A percentile compares a stretch with the other conserved stretches of the same genome.
Evolutionary conservation across 1,140 invertebrate genomes (phyloP).

Genomic region (Megalopta genalis): DNA sequence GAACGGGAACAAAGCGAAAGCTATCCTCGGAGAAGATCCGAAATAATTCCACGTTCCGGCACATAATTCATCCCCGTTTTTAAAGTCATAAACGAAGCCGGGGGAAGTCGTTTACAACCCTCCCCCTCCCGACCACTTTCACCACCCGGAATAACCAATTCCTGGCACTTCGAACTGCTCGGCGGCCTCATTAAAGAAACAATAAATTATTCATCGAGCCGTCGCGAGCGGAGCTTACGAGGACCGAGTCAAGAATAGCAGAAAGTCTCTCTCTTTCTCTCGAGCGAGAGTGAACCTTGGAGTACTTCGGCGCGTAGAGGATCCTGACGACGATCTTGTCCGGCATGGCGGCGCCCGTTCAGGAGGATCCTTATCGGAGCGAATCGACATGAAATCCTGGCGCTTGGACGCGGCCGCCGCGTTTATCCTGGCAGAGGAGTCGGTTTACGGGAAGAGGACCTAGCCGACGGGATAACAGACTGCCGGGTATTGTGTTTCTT

Average conservation of each 20-base stretch:
- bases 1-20: no score
- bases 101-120: no score
- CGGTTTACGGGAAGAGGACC: conserved; percentile 18
- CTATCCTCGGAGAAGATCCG: no score
- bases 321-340: conserved; percentile 68
- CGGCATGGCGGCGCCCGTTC: conserved; percentile 52
- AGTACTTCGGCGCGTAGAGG: conserved; percentile 69
- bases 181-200: no score
- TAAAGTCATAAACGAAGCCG: no score
- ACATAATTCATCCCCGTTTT: no score
- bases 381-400: conserved; percentile 64
- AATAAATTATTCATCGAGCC: neutral
- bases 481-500: conserved; percentile 66
- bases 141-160: no score
- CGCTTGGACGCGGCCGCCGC: conserved; percentile 39
- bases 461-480: conserved; percentile 53
- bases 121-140: no score
- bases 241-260: neutral
- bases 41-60: no score
- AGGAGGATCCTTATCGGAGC: conserved; percentile 31
- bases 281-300: conserved; percentile 45
- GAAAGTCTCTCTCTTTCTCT: neutral
- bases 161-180: no score
- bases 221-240: no score
- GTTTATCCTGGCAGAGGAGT: conserved; percentile 21